Conservation (phyloP, 2,888 invertebrate species). For the Actias luna region DNA sequence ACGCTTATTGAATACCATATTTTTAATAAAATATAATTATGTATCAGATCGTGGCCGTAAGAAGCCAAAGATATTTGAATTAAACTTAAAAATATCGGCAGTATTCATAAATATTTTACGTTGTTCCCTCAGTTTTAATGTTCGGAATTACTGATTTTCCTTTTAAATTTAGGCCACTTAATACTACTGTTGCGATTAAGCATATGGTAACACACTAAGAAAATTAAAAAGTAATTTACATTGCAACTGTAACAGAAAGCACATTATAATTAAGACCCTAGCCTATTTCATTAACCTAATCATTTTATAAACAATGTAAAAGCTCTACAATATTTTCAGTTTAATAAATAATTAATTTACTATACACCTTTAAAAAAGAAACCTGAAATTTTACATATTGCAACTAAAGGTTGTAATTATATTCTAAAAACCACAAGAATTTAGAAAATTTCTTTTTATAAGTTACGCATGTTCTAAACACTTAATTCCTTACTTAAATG, state of each 20-base stretch:
- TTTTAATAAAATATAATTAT: neutral
- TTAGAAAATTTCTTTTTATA: neutral
- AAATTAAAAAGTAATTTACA: no score
- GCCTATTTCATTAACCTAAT: no score
- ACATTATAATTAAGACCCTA: no score
- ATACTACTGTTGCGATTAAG: no score
- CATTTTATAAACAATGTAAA: no score
- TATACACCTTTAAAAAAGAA: no score
- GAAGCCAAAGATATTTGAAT: neutral
- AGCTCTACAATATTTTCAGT: no score
- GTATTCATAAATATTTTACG: neutral
- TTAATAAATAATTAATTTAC: neutral
- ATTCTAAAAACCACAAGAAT: neutral
- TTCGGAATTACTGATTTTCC: neutral
- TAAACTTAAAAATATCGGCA: neutral
- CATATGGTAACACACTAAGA: no score
- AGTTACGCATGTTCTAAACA: neutral
- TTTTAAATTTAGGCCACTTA: no score
- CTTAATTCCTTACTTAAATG: no score
- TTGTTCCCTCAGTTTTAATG: neutral
- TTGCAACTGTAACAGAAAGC: no score
- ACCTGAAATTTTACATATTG: neutral
- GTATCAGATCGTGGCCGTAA: constrained; percentile 9
- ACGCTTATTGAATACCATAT: neutral
- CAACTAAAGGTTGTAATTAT: neutral